Conservation (phyloP, 2,113 vertebrate species). For the Meles meles region DNA sequence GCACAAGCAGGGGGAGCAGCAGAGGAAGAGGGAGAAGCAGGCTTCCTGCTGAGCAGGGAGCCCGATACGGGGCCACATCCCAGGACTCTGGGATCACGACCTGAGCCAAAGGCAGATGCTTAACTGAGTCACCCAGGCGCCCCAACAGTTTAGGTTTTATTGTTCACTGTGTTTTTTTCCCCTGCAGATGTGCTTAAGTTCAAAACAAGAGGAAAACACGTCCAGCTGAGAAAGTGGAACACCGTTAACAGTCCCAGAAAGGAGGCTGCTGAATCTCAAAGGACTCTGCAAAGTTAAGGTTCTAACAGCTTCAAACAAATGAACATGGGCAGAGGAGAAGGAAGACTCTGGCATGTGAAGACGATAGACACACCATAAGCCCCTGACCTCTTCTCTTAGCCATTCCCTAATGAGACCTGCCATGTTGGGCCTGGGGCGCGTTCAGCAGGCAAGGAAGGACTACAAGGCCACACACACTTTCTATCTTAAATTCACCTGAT, state of each 20-base stretch:
- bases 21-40: background rate
- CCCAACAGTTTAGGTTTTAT: background rate
- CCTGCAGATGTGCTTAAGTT: conserved; percentile 1
- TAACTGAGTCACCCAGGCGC: background rate
- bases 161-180: background rate
- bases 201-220: conserved; percentile 35
- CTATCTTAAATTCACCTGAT: background rate
- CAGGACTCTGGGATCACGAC: background rate
- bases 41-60: background rate
- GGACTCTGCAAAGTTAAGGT: conserved; percentile 19
- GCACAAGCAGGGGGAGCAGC: background rate
- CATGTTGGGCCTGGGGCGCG: background rate
- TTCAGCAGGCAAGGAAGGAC: background rate
- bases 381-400: background rate
- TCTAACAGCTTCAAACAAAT: background rate
- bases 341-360: background rate
- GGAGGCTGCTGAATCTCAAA: background rate
- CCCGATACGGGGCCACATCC: background rate
- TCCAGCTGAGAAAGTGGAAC: conserved; percentile 62
- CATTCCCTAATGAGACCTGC: background rate
- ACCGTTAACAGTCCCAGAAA: conserved; percentile 22
- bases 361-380: background rate
- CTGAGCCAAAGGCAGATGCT: background rate
- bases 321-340: background rate
- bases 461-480: background rate